A percentile compares a stretch with the other conserved stretches of the same genome.
Conservation (phyloP, 2,113 vertebrate genomes). For the Macaca fascicularis region T2T-MFA8v1.1 NC_088378.1:32552001-32552500, state of each 20-base stretch:
- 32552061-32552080: neutral
- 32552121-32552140: neutral
- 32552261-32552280: neutral
- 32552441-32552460: neutral
- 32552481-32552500: neutral
- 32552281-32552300: neutral
- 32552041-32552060: neutral
- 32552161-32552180: neutral
- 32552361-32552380: neutral
- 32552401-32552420: constrained; percentile 1
- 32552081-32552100: neutral
- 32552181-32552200: neutral
- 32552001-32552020: neutral
- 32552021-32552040: neutral
- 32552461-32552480: neutral
- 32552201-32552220: neutral
- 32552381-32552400: neutral
- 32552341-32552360: neutral
- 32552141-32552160: neutral
- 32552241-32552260: neutral
- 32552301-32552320: neutral
- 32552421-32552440: neutral
- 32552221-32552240: neutral
- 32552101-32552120: neutral
- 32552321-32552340: neutral